Evolutionary conservation across 2,888 invertebrate genomes (phyloP).

Genomic region (Limnephilus auricula): DNA sequence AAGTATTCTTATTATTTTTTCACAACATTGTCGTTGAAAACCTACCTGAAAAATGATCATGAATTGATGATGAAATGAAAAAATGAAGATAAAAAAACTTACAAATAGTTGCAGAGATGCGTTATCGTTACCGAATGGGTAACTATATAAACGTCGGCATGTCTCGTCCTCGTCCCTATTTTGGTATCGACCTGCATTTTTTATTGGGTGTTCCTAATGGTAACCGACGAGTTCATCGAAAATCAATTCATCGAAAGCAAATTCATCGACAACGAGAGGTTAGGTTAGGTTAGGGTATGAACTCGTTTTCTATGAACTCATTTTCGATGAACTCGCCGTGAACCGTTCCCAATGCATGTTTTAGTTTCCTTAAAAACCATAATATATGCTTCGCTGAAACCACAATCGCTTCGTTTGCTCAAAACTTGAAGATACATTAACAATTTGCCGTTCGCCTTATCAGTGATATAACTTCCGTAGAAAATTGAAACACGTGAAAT

Average conservation of each 20-base stretch:
- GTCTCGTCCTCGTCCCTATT: not conserved
- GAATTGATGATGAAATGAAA: too few relatives aligned
- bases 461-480: not conserved
- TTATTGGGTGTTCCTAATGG: not conserved
- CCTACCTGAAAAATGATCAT: not conserved
- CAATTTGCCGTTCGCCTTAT: not conserved
- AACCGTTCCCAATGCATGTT: not conserved
- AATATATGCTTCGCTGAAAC: not conserved
- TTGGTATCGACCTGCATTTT: not conserved
- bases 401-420: not conserved
- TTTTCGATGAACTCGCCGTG: too few relatives aligned
- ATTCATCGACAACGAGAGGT: too few relatives aligned
- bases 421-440: not conserved
- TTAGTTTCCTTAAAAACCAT: not conserved
- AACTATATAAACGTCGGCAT: not conserved
- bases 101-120: too few relatives aligned
- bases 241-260: too few relatives aligned
- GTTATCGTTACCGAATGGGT: too few relatives aligned
- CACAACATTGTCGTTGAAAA: not conserved
- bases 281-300: too few relatives aligned
- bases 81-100: too few relatives aligned
- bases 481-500: not conserved
- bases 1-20: not conserved
- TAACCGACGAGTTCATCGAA: too few relatives aligned
- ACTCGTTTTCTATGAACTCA: too few relatives aligned